Evolutionary conservation across 2,797 vertebrate species (phyloP).

Genomic region (Rallus crepitans): DNA sequence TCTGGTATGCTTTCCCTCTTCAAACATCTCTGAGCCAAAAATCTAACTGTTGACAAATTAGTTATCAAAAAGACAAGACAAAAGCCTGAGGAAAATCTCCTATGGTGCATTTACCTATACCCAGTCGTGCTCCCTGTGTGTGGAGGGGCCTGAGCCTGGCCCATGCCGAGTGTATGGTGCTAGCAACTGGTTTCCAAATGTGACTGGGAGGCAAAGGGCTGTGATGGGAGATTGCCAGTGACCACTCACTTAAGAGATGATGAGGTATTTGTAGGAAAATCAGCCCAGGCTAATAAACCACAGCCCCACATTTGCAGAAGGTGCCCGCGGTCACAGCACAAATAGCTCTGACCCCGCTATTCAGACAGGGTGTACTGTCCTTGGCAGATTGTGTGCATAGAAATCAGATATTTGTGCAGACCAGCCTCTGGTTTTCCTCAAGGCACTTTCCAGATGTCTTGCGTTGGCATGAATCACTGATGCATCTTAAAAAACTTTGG

Average conservation of each 20-base stretch:
- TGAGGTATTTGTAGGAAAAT: neutral
- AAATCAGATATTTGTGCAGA: slow-evolving; percentile 1
- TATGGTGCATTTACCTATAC: accelerated
- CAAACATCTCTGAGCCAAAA: neutral
- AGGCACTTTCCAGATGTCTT: neutral
- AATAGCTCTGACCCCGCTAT: neutral
- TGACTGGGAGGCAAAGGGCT: neutral
- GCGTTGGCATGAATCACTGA: neutral
- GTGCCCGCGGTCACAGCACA: neutral
- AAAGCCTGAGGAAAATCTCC: neutral
- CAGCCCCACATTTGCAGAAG: neutral
- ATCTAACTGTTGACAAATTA: neutral
- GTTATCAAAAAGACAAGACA: neutral
- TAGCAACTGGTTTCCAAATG: neutral
- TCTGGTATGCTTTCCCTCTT: slow-evolving; percentile 1
- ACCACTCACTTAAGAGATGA: neutral
- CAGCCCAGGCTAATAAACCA: neutral
- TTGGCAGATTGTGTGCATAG: neutral
- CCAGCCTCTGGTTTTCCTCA: slow-evolving; percentile 23
- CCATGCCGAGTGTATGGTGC: neutral
- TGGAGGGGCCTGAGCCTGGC: neutral
- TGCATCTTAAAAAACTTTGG: neutral
- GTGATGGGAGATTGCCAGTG: neutral
- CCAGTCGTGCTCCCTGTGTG: neutral
- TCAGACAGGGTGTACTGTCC: neutral